phyloP scores from a whole-genome alignment of 2,113 vertebrate species.

The Macaca mulatta region DNA sequence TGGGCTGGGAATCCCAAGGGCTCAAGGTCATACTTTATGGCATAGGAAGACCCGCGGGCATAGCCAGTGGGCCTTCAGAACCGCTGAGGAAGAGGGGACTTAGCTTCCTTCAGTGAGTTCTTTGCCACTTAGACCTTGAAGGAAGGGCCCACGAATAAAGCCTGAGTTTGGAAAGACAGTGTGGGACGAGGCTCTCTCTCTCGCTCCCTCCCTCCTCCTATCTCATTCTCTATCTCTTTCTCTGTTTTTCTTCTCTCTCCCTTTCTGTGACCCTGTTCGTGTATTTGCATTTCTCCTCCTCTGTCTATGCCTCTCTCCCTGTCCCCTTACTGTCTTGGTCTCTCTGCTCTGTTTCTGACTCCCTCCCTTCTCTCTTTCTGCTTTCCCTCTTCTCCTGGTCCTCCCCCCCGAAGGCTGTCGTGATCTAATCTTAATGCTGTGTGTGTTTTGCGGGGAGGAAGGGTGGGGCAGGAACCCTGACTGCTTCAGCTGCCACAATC shows the following conservation, averaged over 20 bases:
- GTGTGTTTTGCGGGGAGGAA: fast-evolving
- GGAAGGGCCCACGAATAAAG: fast-evolving
- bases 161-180: not conserved
- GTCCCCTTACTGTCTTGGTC: no score
- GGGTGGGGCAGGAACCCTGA: not conserved
- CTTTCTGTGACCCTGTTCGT: not conserved
- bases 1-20: fast-evolving
- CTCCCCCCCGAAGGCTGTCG: fast-evolving
- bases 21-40: not conserved
- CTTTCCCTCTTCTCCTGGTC: not conserved
- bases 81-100: fast-evolving
- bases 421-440: fast-evolving
- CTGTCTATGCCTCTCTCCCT: not conserved
- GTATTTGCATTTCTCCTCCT: not conserved
- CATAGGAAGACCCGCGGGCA: fast-evolving
- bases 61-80: not conserved
- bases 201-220: no score
- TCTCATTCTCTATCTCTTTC: not conserved
- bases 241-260: no score
- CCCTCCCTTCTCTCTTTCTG: no score
- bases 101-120: not conserved
- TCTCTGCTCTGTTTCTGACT: not conserved
- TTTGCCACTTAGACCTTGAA: not conserved
- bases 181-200: no score
- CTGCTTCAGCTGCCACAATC: fast-evolving